These are phyloP conservation scores for Petrocephalus sullivani DNA, from an alignment of 2,797 vertebrate genomes.

Conservation along the genomic window DNA sequence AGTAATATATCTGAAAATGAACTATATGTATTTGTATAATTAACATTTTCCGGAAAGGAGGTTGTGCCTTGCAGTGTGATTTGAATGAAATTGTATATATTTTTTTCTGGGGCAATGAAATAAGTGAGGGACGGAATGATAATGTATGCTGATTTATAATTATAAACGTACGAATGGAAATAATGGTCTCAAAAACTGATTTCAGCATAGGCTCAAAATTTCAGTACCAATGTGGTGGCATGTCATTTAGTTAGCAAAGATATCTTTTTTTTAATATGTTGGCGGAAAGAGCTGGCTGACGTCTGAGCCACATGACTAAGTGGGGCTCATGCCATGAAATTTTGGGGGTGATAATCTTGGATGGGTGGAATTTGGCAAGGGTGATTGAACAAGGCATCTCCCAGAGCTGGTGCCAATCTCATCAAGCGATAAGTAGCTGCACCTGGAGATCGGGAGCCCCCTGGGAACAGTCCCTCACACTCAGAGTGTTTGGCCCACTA, in stretches of 20 bases:
- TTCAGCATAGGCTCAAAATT: not conserved
- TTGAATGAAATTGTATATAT: not conserved
- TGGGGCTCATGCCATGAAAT: not conserved
- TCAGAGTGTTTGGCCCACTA: not conserved
- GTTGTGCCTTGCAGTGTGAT: not conserved
- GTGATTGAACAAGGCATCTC: not conserved
- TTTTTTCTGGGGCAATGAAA: not conserved
- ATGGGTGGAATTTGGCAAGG: not conserved
- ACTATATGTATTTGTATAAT: not conserved
- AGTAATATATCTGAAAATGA: not conserved
- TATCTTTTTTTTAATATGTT: not conserved
- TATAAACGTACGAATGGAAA: not conserved
- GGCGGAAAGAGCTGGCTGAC: not conserved
- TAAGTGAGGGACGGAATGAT: not conserved
- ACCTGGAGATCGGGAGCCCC: not conserved
- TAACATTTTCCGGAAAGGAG: not conserved
- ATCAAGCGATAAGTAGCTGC: not conserved
- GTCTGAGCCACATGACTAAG: not conserved
- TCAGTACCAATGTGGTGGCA: not conserved
- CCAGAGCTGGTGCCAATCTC: not conserved
- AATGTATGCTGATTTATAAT: not conserved
- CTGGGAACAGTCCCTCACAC: not conserved
- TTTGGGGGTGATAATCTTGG: not conserved
- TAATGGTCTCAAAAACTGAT: not conserved
- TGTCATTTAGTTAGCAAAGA: not conserved